phyloP scores from a whole-genome alignment of 2,113 vertebrate genomes.

The Rhinolophus ferrumequinum region DNA sequence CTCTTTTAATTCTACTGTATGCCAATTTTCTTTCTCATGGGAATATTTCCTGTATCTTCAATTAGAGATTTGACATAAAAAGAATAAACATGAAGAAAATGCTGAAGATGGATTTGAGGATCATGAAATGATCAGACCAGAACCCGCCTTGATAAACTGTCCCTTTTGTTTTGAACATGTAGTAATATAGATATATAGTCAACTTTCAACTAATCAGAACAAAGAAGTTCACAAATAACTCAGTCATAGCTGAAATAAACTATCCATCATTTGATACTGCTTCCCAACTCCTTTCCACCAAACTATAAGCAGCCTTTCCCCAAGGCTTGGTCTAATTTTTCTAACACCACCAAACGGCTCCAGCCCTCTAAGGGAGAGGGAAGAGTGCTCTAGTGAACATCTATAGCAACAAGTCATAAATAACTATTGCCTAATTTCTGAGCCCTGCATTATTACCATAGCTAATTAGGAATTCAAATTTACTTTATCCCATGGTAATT shows the following conservation, averaged over 20 bases:
- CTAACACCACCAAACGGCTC: not conserved
- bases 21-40: not conserved
- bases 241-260: conserved; percentile 7
- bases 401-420: not conserved
- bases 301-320: not conserved
- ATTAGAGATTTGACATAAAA: not conserved
- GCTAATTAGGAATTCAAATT: not conserved
- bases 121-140: conserved; percentile 8
- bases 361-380: not conserved
- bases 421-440: not conserved
- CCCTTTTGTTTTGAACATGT: not conserved
- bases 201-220: not conserved
- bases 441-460: not conserved
- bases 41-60: not conserved
- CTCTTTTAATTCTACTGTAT: not conserved
- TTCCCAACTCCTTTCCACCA: not conserved
- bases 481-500: not conserved
- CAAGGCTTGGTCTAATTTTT: not conserved
- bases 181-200: not conserved
- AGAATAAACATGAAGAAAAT: not conserved
- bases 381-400: not conserved
- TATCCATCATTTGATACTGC: not conserved
- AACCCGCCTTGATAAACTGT: not conserved
- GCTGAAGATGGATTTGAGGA: not conserved
- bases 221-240: not conserved